Percentiles rank a stretch among this genome's conserved stretches.
These are phyloP conservation scores for Epinephelus malabaricus DNA, from an alignment of 2,797 vertebrate species.

Conservation along the genomic window DNA sequence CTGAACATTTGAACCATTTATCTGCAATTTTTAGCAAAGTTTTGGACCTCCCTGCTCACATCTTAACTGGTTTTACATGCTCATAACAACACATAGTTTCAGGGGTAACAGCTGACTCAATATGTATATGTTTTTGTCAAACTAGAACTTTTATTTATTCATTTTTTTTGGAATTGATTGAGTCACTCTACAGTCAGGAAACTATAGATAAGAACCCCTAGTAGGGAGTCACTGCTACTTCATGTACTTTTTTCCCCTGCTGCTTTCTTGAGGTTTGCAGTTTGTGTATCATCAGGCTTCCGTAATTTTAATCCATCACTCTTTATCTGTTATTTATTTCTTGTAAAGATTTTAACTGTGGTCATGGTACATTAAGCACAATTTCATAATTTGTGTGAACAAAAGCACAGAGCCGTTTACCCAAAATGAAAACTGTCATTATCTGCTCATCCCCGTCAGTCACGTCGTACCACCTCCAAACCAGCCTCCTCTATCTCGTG, in stretches of 20 bases:
- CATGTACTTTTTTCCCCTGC: neutral
- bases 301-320: constrained; percentile 1
- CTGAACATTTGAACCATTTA: no score
- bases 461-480: constrained; percentile 59
- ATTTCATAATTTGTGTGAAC: constrained; percentile 63
- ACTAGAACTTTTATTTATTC: neutral
- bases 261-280: neutral
- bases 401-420: constrained; percentile 52
- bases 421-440: constrained; percentile 65
- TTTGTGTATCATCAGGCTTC: neutral
- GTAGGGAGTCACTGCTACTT: neutral
- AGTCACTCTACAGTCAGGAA: neutral
- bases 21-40: no score
- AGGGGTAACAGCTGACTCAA: neutral
- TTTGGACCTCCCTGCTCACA: no score
- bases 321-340: constrained; percentile 26
- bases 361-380: constrained; percentile 55
- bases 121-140: neutral
- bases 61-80: no score
- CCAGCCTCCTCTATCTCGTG: constrained; percentile 62
- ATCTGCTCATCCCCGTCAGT: constrained; percentile 62
- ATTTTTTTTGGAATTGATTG: neutral
- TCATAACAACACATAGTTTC: no score
- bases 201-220: neutral
- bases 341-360: constrained; percentile 49